These are phyloP conservation scores for Ecliptopera silaceata DNA, from an alignment of 2,888 invertebrate species.

Conservation along the genomic window DNA sequence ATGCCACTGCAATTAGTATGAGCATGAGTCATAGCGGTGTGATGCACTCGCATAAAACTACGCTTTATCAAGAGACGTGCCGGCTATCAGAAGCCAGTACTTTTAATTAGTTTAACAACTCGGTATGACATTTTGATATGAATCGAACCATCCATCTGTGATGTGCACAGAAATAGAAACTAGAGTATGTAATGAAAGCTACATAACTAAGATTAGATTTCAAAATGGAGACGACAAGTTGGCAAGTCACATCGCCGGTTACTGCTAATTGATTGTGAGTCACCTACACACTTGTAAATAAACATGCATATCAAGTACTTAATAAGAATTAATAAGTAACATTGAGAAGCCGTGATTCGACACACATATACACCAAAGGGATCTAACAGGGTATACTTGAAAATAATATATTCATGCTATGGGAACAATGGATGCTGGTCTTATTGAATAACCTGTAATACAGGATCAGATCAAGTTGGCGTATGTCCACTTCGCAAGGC, in stretches of 20 bases:
- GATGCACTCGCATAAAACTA: constrained; percentile 53
- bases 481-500: background rate
- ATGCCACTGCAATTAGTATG: constrained; percentile 53
- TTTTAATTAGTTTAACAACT: constrained; percentile 32
- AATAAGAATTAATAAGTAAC: constrained; percentile 28
- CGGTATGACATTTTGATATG: constrained; percentile 18
- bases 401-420: constrained; percentile 15
- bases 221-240: constrained; percentile 29
- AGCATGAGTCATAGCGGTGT: constrained; percentile 54
- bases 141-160: constrained; percentile 4
- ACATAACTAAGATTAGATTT: constrained; percentile 25
- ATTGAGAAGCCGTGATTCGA: constrained; percentile 26
- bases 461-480: background rate
- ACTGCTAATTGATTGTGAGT: constrained; percentile 37
- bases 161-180: constrained; percentile 13
- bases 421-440: constrained; percentile 3
- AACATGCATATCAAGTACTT: constrained; percentile 17
- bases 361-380: constrained; percentile 14
- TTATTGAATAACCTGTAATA: background rate
- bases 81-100: constrained; percentile 33
- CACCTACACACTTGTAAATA: constrained; percentile 30
- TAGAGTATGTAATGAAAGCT: constrained; percentile 20
- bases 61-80: constrained; percentile 46
- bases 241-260: constrained; percentile 25
- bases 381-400: constrained; percentile 5